Percentiles rank a stretch among this genome's conserved stretches.
Conservation (phyloP, 2,113 vertebrate genomes). For the Marmota flaviventris region DNA sequence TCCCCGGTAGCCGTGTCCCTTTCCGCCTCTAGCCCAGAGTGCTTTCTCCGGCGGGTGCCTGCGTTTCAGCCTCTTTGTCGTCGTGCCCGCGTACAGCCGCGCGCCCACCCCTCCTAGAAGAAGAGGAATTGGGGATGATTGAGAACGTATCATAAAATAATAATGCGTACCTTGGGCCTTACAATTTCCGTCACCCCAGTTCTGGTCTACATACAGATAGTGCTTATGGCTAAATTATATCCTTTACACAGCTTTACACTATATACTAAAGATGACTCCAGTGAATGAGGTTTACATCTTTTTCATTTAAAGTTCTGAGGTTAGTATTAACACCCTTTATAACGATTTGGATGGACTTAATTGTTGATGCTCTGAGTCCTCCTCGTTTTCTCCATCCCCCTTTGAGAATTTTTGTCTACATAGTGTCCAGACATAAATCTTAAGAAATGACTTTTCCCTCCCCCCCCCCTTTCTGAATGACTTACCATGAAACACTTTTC, state of each 20-base stretch:
- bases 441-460: not conserved
- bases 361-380: not conserved
- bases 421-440: not conserved
- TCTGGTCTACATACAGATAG: not conserved
- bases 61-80: slow-evolving; percentile 2
- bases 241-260: not conserved
- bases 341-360: not conserved
- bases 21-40: not conserved
- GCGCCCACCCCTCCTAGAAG: not conserved
- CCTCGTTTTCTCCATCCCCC: fast-evolving
- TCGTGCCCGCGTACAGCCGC: not conserved
- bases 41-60: not conserved
- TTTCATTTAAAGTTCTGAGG: slow-evolving; percentile 47
- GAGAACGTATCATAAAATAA: not conserved
- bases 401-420: not conserved
- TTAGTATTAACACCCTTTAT: not conserved
- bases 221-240: not conserved
- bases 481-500: not conserved
- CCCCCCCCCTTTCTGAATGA: not conserved
- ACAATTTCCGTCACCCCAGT: not conserved
- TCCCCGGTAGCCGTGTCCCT: not conserved
- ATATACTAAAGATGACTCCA: not conserved
- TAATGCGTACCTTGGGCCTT: slow-evolving; percentile 38
- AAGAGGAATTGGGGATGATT: not conserved
- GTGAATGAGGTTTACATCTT: not conserved